These are phyloP conservation scores for Volucella zonaria DNA, from an alignment of 2,888 invertebrate genomes.

Conservation along the genomic window DNA sequence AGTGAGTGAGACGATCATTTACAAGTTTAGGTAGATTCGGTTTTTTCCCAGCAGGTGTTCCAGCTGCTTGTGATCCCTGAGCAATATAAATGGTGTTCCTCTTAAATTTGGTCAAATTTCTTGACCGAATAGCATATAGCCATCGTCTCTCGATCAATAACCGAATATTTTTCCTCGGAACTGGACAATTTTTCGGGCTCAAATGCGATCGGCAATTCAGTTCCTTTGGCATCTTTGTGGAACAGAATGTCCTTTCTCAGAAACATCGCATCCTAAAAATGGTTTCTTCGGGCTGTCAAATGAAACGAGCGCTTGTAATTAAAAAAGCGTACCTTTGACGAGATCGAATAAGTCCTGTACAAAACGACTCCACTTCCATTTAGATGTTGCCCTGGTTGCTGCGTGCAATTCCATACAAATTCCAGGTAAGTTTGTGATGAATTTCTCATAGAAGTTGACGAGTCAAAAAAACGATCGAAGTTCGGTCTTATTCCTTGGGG, in stretches of 20 bases:
- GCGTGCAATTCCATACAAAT: not conserved
- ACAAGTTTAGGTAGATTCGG: not conserved
- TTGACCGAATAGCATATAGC: not conserved
- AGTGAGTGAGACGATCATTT: not conserved
- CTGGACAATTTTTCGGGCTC: too few relatives aligned
- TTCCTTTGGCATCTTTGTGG: not conserved
- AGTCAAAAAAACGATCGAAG: too few relatives aligned
- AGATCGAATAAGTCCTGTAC: too few relatives aligned
- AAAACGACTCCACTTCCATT: not conserved
- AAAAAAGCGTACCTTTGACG: too few relatives aligned
- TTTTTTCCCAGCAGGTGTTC: not conserved
- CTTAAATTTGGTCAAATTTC: not conserved
- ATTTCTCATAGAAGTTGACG: constrained; percentile 10
- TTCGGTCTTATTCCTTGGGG: not conserved
- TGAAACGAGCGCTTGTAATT: too few relatives aligned
- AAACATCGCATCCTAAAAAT: not conserved
- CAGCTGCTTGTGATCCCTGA: not conserved
- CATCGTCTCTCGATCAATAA: too few relatives aligned
- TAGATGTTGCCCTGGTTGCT: not conserved
- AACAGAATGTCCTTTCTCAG: not conserved
- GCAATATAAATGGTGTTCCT: not conserved
- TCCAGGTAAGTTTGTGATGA: constrained; percentile 7
- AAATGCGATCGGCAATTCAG: not conserved
- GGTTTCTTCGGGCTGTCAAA: too few relatives aligned
- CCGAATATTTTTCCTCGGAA: too few relatives aligned